phyloP scores from a whole-genome alignment of 1,140 invertebrate species.

The Eriosoma lanigerum region DNA sequence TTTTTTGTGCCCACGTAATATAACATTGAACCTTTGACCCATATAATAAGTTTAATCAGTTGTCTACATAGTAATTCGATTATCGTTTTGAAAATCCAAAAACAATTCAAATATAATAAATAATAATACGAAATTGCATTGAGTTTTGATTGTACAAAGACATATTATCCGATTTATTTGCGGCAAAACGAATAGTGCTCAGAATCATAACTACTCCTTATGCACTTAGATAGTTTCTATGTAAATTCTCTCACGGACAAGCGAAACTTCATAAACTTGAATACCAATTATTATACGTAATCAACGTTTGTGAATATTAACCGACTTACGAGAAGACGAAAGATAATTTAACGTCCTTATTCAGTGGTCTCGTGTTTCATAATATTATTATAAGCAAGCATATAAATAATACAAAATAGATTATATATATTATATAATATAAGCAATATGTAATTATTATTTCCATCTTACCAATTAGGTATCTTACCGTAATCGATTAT shows the following conservation, averaged over 20 bases:
- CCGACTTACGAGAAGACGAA: neutral
- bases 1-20: too few species aligned
- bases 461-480: too few species aligned
- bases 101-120: too few species aligned
- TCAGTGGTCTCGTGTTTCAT: neutral
- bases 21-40: neutral
- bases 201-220: neutral
- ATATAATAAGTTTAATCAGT: constrained; percentile 8
- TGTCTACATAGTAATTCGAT: too few species aligned
- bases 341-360: neutral
- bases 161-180: neutral
- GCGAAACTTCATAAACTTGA: neutral
- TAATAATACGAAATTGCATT: too few species aligned
- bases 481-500: too few species aligned
- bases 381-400: too few species aligned
- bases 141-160: neutral
- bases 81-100: too few species aligned
- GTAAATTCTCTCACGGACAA: neutral
- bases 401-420: too few species aligned
- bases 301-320: neutral
- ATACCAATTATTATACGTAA: neutral
- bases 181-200: neutral
- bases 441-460: too few species aligned
- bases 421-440: too few species aligned
- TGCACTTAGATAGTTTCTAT: neutral